Evolutionary conservation across 1,140 invertebrate species (phyloP).

Genomic region (Sipha flava): DNA sequence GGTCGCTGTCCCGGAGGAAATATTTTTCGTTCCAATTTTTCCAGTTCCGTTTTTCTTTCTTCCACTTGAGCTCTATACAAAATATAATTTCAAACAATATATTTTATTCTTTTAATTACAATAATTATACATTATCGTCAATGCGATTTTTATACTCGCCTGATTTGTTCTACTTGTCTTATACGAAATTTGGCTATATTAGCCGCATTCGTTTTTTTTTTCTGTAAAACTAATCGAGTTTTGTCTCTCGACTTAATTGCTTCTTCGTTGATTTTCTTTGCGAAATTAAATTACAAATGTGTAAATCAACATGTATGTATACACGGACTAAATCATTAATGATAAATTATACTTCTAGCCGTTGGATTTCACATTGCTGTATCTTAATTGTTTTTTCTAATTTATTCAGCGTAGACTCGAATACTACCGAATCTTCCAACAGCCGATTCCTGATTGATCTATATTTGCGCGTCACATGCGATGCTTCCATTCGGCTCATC

Average conservation of each 20-base stretch:
- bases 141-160: constrained; percentile 41
- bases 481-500: constrained; percentile 69
- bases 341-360: constrained; percentile 51
- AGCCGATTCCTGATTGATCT: constrained; percentile 48
- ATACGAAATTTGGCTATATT: constrained; percentile 55
- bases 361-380: constrained; percentile 61
- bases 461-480: constrained; percentile 67
- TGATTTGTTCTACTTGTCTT: constrained; percentile 50
- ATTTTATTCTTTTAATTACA: too few relatives aligned
- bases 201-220: constrained; percentile 57
- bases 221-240: constrained; percentile 54
- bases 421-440: constrained; percentile 45
- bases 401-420: constrained; percentile 60
- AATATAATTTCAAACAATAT: too few relatives aligned
- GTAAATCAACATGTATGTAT: not conserved
- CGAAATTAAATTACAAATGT: not conserved
- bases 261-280: constrained; percentile 55
- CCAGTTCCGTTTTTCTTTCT: constrained; percentile 49
- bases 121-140: too few relatives aligned
- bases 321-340: not conserved
- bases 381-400: constrained; percentile 56
- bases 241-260: constrained; percentile 58
- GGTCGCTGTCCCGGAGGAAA: constrained; percentile 44
- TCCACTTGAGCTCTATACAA: constrained; percentile 52
- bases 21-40: constrained; percentile 38